These are phyloP conservation scores for Cotesia typhae DNA, from an alignment of 1,140 invertebrate genomes.

Conservation along the genomic window DNA sequence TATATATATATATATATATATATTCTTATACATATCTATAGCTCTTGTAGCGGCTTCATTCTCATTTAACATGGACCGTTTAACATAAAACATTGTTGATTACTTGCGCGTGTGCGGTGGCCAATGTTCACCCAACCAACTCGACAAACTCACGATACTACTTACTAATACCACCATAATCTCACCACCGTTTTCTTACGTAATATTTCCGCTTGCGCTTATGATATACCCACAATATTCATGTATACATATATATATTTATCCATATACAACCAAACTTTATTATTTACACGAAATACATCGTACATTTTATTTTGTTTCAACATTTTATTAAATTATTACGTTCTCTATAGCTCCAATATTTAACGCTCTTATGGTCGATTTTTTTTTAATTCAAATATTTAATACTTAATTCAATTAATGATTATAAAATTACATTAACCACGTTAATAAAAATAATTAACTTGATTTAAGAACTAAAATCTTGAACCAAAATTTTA, in stretches of 20 bases:
- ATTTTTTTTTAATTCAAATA: too few species aligned
- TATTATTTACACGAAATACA: too few species aligned
- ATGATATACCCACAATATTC: not conserved
- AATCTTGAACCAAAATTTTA: too few species aligned
- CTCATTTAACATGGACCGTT: conserved; percentile 26
- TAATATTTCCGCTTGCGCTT: conserved; percentile 17
- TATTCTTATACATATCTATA: not conserved
- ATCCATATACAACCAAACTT: too few species aligned
- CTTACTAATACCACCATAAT: not conserved
- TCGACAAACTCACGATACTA: conserved; percentile 8
- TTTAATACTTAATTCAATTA: too few species aligned
- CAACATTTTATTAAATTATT: too few species aligned
- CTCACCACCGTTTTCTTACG: conserved; percentile 4
- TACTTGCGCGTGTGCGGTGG: conserved; percentile 25
- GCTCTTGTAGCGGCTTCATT: not conserved
- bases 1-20: not conserved
- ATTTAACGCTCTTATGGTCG: too few species aligned
- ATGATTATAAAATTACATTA: too few species aligned
- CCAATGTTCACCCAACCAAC: conserved; percentile 24
- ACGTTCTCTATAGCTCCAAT: too few species aligned
- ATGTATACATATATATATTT: not conserved
- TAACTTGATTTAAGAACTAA: too few species aligned
- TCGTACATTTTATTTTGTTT: too few species aligned
- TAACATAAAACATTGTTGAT: conserved; percentile 37
- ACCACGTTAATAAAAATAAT: too few species aligned